These are phyloP conservation scores for Schlechtendalia chinensis DNA, from an alignment of 1,140 invertebrate species.

Conservation along the genomic window DNA sequence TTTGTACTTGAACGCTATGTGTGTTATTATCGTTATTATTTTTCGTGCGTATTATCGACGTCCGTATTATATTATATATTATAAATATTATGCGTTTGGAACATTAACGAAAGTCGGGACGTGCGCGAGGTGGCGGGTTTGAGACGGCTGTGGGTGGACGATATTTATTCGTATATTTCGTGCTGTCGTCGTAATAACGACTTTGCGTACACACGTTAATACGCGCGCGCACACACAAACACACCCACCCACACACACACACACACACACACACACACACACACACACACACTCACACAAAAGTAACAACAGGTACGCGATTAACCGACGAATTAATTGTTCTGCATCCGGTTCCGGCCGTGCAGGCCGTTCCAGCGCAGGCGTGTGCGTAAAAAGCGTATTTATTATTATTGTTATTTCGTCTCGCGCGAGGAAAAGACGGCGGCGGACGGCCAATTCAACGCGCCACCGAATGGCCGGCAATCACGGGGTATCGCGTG, in stretches of 20 bases:
- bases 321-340: constrained; percentile 33
- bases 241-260: neutral
- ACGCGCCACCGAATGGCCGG: constrained; percentile 39
- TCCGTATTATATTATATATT: no score
- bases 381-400: constrained; percentile 21
- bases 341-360: constrained; percentile 29
- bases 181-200: constrained; percentile 10
- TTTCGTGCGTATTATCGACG: no score
- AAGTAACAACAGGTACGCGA: constrained; percentile 38
- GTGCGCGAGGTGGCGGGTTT: no score
- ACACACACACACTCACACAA: neutral
- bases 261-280: neutral
- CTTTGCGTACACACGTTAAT: neutral
- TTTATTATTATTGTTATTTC: constrained; percentile 22
- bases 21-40: no score
- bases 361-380: neutral
- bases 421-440: neutral
- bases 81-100: no score
- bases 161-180: constrained; percentile 28
- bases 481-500: constrained; percentile 45
- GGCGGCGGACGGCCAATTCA: constrained; percentile 6
- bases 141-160: neutral
- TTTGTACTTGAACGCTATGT: no score
- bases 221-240: neutral
- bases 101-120: neutral